phyloP scores from a whole-genome alignment of 2,888 invertebrate genomes.

The Neoitamus cyanurus region DNA sequence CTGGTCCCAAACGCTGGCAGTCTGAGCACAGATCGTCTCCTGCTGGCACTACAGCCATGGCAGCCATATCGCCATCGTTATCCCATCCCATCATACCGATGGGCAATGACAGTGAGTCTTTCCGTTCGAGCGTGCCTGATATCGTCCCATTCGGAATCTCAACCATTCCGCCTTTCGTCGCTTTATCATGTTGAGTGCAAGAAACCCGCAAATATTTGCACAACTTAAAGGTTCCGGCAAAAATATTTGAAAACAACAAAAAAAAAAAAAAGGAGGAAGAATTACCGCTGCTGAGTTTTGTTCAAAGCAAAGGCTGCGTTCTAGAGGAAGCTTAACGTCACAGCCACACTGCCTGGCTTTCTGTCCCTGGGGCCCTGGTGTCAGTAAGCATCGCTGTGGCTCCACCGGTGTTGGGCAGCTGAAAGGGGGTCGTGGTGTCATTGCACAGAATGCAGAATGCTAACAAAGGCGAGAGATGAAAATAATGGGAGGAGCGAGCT shows the following conservation, averaged over 20 bases:
- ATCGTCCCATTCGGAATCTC: not conserved
- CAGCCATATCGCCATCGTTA: not conserved
- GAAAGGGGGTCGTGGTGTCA: not conserved
- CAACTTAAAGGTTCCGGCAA: conserved; percentile 7
- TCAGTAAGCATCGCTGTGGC: not conserved
- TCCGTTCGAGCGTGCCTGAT: not conserved
- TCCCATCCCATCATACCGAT: not conserved
- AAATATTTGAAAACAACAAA: conserved; percentile 16
- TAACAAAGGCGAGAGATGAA: not conserved
- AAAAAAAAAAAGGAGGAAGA: not conserved
- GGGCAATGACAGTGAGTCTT: too few species aligned
- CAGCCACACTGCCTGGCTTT: not conserved
- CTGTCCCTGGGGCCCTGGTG: not conserved
- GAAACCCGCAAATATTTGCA: conserved; percentile 7
- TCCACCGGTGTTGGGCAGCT: not conserved
- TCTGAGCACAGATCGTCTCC: not conserved
- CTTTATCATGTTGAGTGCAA: not conserved
- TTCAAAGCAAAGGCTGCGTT: not conserved
- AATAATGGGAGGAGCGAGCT: not conserved
- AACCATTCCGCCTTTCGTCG: not conserved
- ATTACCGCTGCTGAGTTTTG: not conserved
- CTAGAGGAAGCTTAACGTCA: not conserved
- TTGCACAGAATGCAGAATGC: not conserved
- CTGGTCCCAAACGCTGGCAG: not conserved
- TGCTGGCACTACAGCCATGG: not conserved